These are phyloP conservation scores for Scolopax rusticola DNA, from an alignment of 2,797 vertebrate genomes.

Conservation along the genomic window DNA sequence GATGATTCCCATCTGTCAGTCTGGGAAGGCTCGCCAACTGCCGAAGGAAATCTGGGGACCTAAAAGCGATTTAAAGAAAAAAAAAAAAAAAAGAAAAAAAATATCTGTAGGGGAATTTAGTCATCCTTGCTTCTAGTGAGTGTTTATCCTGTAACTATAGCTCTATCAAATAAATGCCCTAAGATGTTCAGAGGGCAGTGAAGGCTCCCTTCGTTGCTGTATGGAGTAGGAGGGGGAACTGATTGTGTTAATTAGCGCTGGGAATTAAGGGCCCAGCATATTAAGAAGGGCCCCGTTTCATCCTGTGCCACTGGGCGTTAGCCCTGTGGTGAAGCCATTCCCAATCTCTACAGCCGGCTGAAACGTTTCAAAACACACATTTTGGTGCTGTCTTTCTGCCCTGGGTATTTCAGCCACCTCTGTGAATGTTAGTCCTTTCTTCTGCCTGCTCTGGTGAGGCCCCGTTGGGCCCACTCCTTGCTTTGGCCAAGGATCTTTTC, in stretches of 20 bases:
- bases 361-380: not conserved
- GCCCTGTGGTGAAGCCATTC: not conserved
- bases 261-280: not conserved
- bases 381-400: not conserved
- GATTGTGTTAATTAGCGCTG: not conserved
- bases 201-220: not conserved
- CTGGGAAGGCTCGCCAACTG: not conserved
- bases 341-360: not conserved
- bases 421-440: not conserved
- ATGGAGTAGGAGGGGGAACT: not conserved
- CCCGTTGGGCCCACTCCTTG: not conserved
- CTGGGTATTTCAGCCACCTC: not conserved
- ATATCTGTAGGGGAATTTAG: not conserved
- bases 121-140: not conserved
- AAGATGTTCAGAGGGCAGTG: not conserved
- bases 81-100: not conserved
- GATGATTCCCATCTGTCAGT: constrained; percentile 24
- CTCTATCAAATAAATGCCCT: not conserved
- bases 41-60: not conserved
- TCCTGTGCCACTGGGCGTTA: not conserved
- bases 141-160: constrained; percentile 37
- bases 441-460: not conserved
- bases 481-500: not conserved
- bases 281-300: not conserved
- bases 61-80: not conserved